These are phyloP conservation scores for Pterobdella sp. DNA, from an alignment of 2,888 invertebrate species.

Conservation along the genomic window DNA sequence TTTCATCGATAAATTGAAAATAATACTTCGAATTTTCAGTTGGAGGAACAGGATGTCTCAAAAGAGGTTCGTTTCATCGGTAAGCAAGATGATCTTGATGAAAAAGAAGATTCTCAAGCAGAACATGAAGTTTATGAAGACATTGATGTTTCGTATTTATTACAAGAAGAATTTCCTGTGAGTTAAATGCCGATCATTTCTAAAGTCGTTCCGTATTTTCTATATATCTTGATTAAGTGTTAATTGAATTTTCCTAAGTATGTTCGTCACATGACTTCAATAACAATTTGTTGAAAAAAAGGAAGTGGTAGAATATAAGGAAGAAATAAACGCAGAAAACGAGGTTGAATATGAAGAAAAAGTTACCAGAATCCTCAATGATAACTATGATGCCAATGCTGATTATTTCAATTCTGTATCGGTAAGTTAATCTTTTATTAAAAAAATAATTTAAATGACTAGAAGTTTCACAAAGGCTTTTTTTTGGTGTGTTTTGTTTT, in stretches of 20 bases:
- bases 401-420: not conserved
- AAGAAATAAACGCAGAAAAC: slow-evolving; percentile 50
- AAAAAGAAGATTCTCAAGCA: slow-evolving; percentile 36
- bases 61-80: slow-evolving; percentile 45
- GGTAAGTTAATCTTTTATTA: slow-evolving; percentile 4
- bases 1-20: too few species aligned
- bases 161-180: slow-evolving; percentile 48
- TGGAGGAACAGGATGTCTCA: slow-evolving; percentile 38
- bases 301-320: slow-evolving; percentile 50
- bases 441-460: too few species aligned
- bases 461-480: too few species aligned
- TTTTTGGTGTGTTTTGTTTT: too few species aligned
- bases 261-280: not conserved
- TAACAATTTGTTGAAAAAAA: slow-evolving; percentile 42
- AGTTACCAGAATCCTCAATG: slow-evolving; percentile 44
- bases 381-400: not conserved
- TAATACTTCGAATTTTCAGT: too few species aligned
- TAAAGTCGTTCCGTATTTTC: slow-evolving; percentile 13
- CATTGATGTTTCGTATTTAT: slow-evolving; percentile 42
- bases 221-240: not conserved
- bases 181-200: not conserved
- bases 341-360: slow-evolving; percentile 47
- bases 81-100: slow-evolving; percentile 42
- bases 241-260: not conserved
- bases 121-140: slow-evolving; percentile 41